Percentiles rank a stretch among this genome's conserved stretches.
These are phyloP conservation scores for Dryocosmus kuriphilus DNA, from an alignment of 2,888 invertebrate genomes.

Conservation along the genomic window DNA sequence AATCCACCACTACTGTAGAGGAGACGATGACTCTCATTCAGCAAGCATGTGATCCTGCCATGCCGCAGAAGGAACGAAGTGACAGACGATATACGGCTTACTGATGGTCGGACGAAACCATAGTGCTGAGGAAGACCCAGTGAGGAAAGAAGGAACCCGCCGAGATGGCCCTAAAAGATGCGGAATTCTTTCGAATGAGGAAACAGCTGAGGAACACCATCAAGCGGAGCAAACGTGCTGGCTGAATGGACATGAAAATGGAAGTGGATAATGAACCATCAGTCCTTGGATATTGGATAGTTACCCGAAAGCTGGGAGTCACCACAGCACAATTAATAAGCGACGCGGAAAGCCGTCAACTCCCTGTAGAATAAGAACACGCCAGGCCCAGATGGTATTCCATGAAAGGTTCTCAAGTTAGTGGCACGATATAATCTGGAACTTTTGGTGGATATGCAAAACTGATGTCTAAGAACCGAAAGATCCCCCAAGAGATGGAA, in stretches of 20 bases:
- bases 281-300: too few species aligned
- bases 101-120: slow-evolving; percentile 57
- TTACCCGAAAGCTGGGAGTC: too few species aligned
- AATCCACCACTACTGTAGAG: too few species aligned
- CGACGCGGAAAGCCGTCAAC: not conserved
- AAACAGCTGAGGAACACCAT: too few species aligned
- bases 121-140: slow-evolving; percentile 46
- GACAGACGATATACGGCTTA: slow-evolving; percentile 29
- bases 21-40: too few species aligned
- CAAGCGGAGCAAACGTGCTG: too few species aligned
- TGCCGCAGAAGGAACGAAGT: not conserved
- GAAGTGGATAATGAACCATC: too few species aligned
- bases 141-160: too few species aligned
- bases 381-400: slow-evolving; percentile 49
- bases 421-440: slow-evolving; percentile 25
- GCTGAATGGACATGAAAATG: too few species aligned
- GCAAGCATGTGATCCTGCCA: not conserved
- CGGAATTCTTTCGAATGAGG: too few species aligned
- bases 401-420: slow-evolving; percentile 42
- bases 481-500: slow-evolving; percentile 42
- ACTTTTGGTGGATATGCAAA: slow-evolving; percentile 47
- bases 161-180: too few species aligned
- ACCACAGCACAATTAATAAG: too few species aligned
- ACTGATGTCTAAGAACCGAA: slow-evolving; percentile 46
- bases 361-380: not conserved